A percentile compares a stretch with the other conserved stretches of the same genome.
Evolutionary conservation across 1,140 invertebrate genomes (phyloP).

Genomic region (Plectus sambesii): DNA sequence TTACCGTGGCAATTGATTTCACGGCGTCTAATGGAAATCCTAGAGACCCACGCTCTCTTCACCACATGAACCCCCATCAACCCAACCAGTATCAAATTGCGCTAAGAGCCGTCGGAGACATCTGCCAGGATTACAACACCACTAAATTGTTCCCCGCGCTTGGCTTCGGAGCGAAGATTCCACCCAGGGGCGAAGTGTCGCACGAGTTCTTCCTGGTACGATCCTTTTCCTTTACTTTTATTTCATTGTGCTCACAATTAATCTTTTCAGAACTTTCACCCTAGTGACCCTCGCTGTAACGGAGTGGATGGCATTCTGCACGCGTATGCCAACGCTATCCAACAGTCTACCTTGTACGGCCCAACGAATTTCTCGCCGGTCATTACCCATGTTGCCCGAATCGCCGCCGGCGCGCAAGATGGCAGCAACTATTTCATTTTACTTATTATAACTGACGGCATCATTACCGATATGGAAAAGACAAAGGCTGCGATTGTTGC

Average conservation of each 20-base stretch:
- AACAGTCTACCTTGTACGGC: conserved; percentile 55
- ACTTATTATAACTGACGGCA: conserved; percentile 59
- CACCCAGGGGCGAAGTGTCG: conserved; percentile 24
- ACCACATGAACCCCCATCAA: conserved; percentile 51
- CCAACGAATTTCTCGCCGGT: conserved; percentile 59
- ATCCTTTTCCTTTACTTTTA: conserved; percentile 5
- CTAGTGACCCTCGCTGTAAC: conserved; percentile 53
- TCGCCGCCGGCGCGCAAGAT: conserved; percentile 47
- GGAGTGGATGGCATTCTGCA: conserved; percentile 48
- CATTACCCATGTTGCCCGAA: conserved; percentile 54
- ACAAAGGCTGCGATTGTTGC: conserved; percentile 55
- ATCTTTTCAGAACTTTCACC: conserved; percentile 51
- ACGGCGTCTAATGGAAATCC: conserved; percentile 60
- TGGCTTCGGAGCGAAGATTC: conserved; percentile 40
- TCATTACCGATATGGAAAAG: conserved; percentile 58
- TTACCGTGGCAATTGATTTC: conserved; percentile 59
- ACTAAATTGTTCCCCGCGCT: conserved; percentile 43
- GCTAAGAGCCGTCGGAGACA: conserved; percentile 54
- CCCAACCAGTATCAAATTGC: conserved; percentile 56
- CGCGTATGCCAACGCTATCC: conserved; percentile 48
- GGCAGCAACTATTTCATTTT: conserved; percentile 57
- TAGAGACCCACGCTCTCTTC: conserved; percentile 52
- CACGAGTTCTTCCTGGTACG: conserved; percentile 37
- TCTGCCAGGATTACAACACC: conserved; percentile 57
- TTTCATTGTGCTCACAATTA: conserved; percentile 18